These are phyloP conservation scores for Macrotus californicus DNA, from an alignment of 2,113 vertebrate species.

Conservation along the genomic window DNA sequence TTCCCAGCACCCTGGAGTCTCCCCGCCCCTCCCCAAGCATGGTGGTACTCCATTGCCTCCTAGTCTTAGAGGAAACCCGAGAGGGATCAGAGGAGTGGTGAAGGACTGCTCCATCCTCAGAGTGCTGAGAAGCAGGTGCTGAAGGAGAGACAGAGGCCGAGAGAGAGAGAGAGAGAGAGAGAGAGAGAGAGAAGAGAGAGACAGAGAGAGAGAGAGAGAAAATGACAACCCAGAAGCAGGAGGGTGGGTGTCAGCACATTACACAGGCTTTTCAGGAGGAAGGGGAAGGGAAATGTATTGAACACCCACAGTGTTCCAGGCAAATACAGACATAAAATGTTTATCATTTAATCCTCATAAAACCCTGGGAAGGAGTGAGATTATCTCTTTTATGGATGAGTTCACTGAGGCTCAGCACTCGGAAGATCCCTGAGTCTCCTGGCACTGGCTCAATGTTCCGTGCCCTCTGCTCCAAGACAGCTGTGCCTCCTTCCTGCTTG, in stretches of 20 bases:
- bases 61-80: background rate
- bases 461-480: background rate
- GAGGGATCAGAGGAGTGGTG: background rate
- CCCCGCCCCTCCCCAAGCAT: background rate
- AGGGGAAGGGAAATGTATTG: background rate
- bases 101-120: background rate
- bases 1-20: background rate
- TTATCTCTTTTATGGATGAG: background rate
- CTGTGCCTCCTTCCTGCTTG: background rate
- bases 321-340: background rate
- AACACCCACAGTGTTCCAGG: constrained; percentile 1
- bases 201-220: background rate
- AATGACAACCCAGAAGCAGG: background rate
- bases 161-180: background rate
- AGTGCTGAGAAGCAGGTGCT: background rate
- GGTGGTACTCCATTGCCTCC: background rate
- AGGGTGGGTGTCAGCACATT: background rate
- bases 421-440: background rate
- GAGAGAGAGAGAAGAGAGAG: background rate
- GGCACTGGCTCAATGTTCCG: background rate
- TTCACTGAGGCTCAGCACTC: background rate
- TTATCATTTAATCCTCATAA: constrained; percentile 38
- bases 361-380: background rate
- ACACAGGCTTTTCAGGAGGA: background rate
- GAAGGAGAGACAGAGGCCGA: background rate